Percentiles rank a stretch among this genome's conserved stretches.
Evolutionary conservation across 2,797 vertebrate species (phyloP).

Genomic region (Buceros bicornis): DNA sequence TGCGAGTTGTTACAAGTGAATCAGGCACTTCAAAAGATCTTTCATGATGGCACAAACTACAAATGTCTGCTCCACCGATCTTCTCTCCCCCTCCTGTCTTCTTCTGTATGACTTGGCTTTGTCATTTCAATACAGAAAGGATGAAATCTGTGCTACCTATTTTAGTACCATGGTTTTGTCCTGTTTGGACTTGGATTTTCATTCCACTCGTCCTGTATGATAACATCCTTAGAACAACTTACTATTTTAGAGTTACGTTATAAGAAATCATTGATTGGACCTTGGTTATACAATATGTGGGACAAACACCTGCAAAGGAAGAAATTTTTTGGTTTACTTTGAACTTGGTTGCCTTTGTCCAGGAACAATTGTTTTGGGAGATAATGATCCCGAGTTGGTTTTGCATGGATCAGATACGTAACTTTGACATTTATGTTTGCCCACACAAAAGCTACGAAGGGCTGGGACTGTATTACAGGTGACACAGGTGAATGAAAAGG

Average conservation of each 20-base stretch:
- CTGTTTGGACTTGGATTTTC: not conserved
- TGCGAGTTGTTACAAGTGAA: not conserved
- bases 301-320: not conserved
- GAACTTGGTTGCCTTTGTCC: not conserved
- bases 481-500: not conserved
- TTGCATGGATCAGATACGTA: not conserved
- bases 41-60: not conserved
- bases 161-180: not conserved
- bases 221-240: not conserved
- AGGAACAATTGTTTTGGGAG: not conserved
- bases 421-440: not conserved
- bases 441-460: not conserved
- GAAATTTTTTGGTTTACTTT: not conserved
- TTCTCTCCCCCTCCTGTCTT: not conserved
- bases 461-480: not conserved
- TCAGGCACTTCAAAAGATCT: not conserved
- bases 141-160: not conserved
- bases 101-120: not conserved
- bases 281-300: not conserved
- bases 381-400: not conserved
- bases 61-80: not conserved
- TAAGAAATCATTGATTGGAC: not conserved
- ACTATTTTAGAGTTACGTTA: not conserved
- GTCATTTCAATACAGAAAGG: not conserved
- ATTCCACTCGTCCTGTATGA: not conserved